A percentile compares a stretch with the other conserved stretches of the same genome.
phyloP scores from a whole-genome alignment of 2,888 invertebrate species.

The Masnerella sp. region DNA sequence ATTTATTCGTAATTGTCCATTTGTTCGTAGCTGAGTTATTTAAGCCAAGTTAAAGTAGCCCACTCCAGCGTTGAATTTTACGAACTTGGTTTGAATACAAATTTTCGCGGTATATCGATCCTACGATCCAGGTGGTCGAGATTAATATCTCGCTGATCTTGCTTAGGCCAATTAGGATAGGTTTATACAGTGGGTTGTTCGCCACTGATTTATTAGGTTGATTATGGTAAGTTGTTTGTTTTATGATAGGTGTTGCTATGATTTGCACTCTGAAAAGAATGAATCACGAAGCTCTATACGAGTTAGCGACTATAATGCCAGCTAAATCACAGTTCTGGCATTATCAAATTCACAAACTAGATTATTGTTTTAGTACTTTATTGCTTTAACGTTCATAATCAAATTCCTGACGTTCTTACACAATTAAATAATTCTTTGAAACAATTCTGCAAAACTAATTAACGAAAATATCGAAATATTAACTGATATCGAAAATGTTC shows the following conservation, averaged over 20 bases:
- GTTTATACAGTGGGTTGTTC: slow-evolving; percentile 41
- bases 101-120: slow-evolving; percentile 51
- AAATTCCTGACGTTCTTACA: not conserved
- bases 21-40: slow-evolving; percentile 27
- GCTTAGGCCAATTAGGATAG: slow-evolving; percentile 50
- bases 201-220: slow-evolving; percentile 43
- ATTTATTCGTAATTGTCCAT: slow-evolving; percentile 35
- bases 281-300: slow-evolving; percentile 31
- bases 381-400: slow-evolving; percentile 5
- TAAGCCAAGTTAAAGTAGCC: slow-evolving; percentile 20
- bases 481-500: too few species aligned
- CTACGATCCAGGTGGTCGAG: slow-evolving; percentile 48
- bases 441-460: too few species aligned
- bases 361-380: slow-evolving; percentile 13
- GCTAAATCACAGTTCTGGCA: slow-evolving; percentile 24
- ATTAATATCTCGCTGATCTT: slow-evolving; percentile 52
- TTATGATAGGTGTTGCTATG: slow-evolving; percentile 45
- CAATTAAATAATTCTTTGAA: too few species aligned
- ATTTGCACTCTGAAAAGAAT: slow-evolving; percentile 40
- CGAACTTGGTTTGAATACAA: slow-evolving; percentile 31
- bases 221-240: slow-evolving; percentile 45
- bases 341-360: slow-evolving; percentile 1
- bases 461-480: too few species aligned
- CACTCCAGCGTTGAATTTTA: slow-evolving; percentile 17
- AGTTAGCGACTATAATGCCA: slow-evolving; percentile 8